These are phyloP conservation scores for Lomographa bimaculata DNA, from an alignment of 2,888 invertebrate genomes.

Conservation along the genomic window DNA sequence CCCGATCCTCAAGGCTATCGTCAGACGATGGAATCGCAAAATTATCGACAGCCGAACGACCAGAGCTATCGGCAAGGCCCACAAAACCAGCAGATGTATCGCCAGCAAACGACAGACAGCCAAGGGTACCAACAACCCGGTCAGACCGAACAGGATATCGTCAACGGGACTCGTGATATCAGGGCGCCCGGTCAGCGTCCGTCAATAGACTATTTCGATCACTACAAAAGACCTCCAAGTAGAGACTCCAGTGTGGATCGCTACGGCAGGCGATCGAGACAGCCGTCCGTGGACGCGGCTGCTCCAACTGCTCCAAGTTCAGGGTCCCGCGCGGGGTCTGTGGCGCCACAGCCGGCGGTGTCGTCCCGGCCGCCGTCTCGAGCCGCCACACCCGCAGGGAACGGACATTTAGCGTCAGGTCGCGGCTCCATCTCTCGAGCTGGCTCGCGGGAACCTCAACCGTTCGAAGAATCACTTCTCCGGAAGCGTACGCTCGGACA, in stretches of 20 bases:
- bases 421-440: slow-evolving; percentile 82
- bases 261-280: slow-evolving; percentile 90
- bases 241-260: slow-evolving; percentile 94
- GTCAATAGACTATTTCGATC: slow-evolving; percentile 96
- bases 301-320: slow-evolving; percentile 70
- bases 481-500: slow-evolving; percentile 92
- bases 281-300: slow-evolving; percentile 90
- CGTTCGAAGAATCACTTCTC: slow-evolving; percentile 92
- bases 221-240: slow-evolving; percentile 96
- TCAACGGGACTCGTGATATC: slow-evolving; percentile 70
- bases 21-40: slow-evolving; percentile 55
- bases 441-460: slow-evolving; percentile 78
- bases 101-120: slow-evolving; percentile 42
- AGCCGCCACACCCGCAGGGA: slow-evolving; percentile 82
- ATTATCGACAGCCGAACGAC: slow-evolving; percentile 61
- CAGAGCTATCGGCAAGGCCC: slow-evolving; percentile 67
- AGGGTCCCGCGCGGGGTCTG: slow-evolving; percentile 87
- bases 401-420: slow-evolving; percentile 86
- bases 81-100: slow-evolving; percentile 50
- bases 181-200: slow-evolving; percentile 67
- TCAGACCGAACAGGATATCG: slow-evolving; percentile 68
- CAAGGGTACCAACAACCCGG: slow-evolving; percentile 43
- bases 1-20: slow-evolving; percentile 57
- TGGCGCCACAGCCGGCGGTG: slow-evolving; percentile 88
- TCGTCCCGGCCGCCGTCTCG: slow-evolving; percentile 85